Percentiles rank a stretch among this genome's conserved stretches.
Evolutionary conservation across 2,888 invertebrate species (phyloP).

Genomic region (Nowickia ferox): DNA sequence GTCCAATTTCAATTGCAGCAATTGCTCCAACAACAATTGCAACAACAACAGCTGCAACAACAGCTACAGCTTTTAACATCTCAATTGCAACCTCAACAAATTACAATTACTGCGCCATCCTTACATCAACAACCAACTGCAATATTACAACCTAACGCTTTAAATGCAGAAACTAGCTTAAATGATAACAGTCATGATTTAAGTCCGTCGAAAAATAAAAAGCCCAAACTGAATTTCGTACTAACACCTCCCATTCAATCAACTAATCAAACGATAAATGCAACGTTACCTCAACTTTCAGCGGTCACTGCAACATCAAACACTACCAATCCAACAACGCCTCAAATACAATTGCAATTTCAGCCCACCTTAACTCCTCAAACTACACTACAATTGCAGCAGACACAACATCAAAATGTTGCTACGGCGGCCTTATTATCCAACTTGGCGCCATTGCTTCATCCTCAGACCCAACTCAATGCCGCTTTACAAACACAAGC

Average conservation of each 20-base stretch:
- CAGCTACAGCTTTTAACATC: conserved; percentile 74
- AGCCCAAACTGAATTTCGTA: conserved; percentile 82
- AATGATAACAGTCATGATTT: conserved; percentile 69
- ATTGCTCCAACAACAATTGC: conserved; percentile 76
- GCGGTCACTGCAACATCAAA: conserved; percentile 24
- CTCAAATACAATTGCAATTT: conserved; percentile 74
- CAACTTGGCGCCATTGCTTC: conserved; percentile 73
- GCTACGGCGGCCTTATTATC: conserved; percentile 69
- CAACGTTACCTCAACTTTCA: conserved; percentile 72
- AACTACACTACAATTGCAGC: conserved; percentile 64
- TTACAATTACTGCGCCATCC: conserved; percentile 68
- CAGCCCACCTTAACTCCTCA: conserved; percentile 61
- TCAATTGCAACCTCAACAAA: conserved; percentile 74
- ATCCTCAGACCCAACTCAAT: conserved; percentile 70
- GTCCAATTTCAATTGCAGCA: conserved; percentile 73
- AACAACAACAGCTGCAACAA: conserved; percentile 77
- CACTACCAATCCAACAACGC: conserved; percentile 68
- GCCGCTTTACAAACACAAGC: conserved; percentile 51
- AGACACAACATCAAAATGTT: conserved; percentile 70
- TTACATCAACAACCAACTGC: conserved; percentile 65
- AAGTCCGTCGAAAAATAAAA: conserved; percentile 78
- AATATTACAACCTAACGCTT: conserved; percentile 59
- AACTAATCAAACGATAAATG: conserved; percentile 72
- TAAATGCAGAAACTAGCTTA: conserved; percentile 75
- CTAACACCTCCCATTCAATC: conserved; percentile 77